Evolutionary conservation across 1,140 invertebrate genomes (phyloP).

Genomic region (Parapsyche elsis): DNA sequence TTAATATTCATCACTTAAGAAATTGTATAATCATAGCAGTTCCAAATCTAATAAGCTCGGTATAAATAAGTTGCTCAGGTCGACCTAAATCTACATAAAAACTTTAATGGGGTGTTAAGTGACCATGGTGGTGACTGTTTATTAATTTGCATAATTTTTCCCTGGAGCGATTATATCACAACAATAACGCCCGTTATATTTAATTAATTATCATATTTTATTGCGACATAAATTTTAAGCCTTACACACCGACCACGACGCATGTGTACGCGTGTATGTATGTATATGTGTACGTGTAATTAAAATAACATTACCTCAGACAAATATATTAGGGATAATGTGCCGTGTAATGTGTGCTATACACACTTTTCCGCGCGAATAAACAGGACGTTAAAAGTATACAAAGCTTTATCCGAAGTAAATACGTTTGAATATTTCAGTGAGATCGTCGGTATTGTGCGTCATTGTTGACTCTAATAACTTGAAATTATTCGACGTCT

Average conservation of each 20-base stretch:
- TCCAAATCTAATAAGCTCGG: not conserved
- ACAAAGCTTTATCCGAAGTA: not conserved
- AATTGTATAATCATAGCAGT: not conserved
- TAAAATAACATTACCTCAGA: conserved; percentile 19
- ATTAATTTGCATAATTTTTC: conserved; percentile 35
- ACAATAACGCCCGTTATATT: not conserved
- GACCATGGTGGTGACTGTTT: not conserved
- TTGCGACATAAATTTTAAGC: conserved; percentile 2
- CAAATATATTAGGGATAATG: conserved; percentile 30
- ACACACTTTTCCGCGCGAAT: not conserved
- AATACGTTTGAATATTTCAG: too few relatives aligned
- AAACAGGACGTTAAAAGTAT: not conserved
- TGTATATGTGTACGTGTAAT: conserved; percentile 1
- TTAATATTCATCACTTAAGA: not conserved
- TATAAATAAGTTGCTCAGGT: not conserved
- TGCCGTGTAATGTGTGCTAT: not conserved
- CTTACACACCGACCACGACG: too few relatives aligned
- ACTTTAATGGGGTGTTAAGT: conserved; percentile 33
- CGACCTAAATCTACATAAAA: not conserved
- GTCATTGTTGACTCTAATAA: conserved; percentile 23
- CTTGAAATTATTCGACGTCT: not conserved
- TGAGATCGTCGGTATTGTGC: not conserved
- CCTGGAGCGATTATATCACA: conserved; percentile 11
- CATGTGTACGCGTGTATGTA: not conserved
- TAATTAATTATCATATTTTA: conserved; percentile 21